These are phyloP conservation scores for Linurgus olivaceus DNA, from an alignment of 2,797 vertebrate species.

Conservation along the genomic window DNA sequence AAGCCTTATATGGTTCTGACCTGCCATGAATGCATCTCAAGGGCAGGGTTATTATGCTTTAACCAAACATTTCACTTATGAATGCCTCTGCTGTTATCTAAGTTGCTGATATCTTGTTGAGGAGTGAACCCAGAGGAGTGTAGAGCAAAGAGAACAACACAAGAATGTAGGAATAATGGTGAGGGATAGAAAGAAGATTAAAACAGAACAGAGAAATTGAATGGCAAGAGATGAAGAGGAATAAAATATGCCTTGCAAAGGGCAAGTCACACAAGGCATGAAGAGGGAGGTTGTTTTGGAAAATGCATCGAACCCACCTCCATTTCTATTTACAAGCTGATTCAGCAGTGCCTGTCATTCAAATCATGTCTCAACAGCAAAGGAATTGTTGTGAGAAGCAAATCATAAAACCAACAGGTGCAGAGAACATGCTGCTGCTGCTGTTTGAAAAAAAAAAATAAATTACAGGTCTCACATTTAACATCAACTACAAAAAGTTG, in stretches of 20 bases:
- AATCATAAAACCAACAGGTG: conserved; percentile 63
- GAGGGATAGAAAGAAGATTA: not conserved
- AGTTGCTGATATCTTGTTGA: not conserved
- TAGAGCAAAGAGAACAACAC: not conserved
- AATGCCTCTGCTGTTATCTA: not conserved
- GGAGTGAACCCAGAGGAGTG: not conserved
- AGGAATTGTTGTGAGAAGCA: conserved; percentile 51
- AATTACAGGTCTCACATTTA: conserved; percentile 33
- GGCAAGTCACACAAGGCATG: not conserved
- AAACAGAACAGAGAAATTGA: not conserved
- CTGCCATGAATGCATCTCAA: not conserved
- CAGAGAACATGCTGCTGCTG: conserved; percentile 41
- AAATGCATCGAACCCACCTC: not conserved
- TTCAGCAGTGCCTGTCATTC: conserved; percentile 55
- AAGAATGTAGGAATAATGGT: not conserved
- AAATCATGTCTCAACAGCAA: conserved; percentile 63
- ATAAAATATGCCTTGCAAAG: not conserved
- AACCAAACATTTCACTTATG: conserved; percentile 6
- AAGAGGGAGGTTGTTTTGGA: conserved; percentile 18
- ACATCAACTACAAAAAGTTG: not conserved
- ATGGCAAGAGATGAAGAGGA: not conserved
- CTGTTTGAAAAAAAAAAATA: not conserved
- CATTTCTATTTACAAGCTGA: conserved; percentile 58
- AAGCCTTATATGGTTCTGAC: not conserved
- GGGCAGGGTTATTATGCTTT: not conserved